A percentile compares a stretch with the other conserved stretches of the same genome.
Conservation (phyloP, 92 coral and sea anemone genomes). For the Zoanthus solanderi region DNA sequence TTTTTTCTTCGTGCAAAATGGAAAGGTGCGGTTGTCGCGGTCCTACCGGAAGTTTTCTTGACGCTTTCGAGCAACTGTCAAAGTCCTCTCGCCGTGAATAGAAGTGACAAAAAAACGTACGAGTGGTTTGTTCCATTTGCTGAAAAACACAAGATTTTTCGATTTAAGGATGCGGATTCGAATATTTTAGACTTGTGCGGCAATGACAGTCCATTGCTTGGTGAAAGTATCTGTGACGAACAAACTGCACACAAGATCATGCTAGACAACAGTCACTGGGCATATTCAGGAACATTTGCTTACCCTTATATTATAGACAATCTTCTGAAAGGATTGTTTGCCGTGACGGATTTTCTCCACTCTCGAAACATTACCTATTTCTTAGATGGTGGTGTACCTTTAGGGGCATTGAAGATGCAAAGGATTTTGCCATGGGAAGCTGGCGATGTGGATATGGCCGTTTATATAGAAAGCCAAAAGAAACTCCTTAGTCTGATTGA, state of each 20-base stretch:
- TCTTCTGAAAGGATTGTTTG: constrained; percentile 43
- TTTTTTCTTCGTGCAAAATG: constrained; percentile 63
- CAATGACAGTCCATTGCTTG: constrained; percentile 54
- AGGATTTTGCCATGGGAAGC: constrained; percentile 77
- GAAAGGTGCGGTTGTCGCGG: constrained; percentile 50
- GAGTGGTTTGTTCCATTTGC: constrained; percentile 64
- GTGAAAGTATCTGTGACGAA: constrained; percentile 61
- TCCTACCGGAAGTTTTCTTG: constrained; percentile 57
- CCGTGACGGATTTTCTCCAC: constrained; percentile 43
- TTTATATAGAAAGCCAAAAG: constrained; percentile 14
- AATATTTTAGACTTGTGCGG: constrained; percentile 41
- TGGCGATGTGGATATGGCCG: constrained; percentile 64
- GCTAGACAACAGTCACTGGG: constrained; percentile 46
- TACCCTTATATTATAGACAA: constrained; percentile 64
- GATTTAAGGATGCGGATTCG: constrained; percentile 45
- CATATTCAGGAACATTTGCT: constrained; percentile 67
- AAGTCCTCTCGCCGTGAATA: background rate
- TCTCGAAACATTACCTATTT: constrained; percentile 42
- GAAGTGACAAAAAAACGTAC: background rate
- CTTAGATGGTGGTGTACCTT: constrained; percentile 54
- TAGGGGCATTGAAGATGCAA: constrained; percentile 73
- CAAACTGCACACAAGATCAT: constrained; percentile 44
- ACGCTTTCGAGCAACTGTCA: background rate
- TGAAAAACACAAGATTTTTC: constrained; percentile 64
- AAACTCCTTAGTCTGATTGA: constrained; percentile 13